Conservation (phyloP, 2,113 vertebrate species). For the Corapipo altera region DNA sequence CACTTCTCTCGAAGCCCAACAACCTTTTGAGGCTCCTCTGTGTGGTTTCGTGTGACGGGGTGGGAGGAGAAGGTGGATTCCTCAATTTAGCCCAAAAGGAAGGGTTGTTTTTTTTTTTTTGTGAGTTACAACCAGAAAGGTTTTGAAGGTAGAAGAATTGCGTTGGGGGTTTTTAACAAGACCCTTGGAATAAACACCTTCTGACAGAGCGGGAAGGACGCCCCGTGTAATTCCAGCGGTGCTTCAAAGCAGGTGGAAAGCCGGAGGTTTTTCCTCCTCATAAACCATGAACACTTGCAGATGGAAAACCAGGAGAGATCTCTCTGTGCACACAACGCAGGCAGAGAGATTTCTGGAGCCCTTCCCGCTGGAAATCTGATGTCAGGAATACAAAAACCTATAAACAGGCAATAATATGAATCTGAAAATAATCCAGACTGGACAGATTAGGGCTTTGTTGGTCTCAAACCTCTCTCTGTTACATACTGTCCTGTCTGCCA, state of each 20-base stretch:
- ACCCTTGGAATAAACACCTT: not conserved
- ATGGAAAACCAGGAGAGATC: not conserved
- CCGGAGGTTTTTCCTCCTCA: not conserved
- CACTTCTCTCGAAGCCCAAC: not conserved
- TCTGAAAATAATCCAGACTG: constrained; percentile 17
- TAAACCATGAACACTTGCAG: not conserved
- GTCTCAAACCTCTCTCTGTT: not conserved
- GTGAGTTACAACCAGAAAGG: not conserved
- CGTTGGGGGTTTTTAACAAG: not conserved
- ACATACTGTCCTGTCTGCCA: not conserved
- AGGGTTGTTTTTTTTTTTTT: not conserved
- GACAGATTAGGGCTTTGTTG: not conserved
- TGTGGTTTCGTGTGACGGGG: not conserved
- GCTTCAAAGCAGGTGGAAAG: constrained; percentile 24
- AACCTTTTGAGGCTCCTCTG: not conserved
- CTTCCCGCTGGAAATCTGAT: not conserved
- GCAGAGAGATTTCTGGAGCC: not conserved
- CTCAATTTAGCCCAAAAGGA: not conserved
- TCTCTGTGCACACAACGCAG: not conserved
- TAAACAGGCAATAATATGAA: not conserved
- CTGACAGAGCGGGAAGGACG: not conserved
- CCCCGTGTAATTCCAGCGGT: fast-evolving
- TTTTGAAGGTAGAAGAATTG: not conserved
- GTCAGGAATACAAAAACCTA: not conserved
- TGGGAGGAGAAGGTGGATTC: not conserved